phyloP scores from a whole-genome alignment of 2,797 vertebrate species.

The Tiaroga cobitis region DNA sequence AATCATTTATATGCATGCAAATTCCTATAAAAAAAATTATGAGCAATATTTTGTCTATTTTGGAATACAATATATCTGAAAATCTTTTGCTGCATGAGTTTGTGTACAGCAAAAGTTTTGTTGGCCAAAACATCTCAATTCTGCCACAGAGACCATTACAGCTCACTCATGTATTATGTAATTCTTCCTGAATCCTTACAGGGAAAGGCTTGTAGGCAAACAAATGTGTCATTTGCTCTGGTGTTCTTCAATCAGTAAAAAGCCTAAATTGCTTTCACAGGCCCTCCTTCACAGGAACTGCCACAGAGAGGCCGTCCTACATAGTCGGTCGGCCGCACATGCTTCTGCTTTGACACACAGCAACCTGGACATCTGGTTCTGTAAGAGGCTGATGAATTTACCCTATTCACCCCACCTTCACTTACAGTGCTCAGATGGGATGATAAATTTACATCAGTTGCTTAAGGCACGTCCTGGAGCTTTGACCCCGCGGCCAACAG shows the following conservation, averaged over 20 bases:
- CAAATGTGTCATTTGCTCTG: conserved; percentile 42
- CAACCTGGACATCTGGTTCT: conserved; percentile 59
- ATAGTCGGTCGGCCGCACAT: conserved; percentile 53
- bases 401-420: conserved; percentile 49
- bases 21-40: background rate
- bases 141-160: conserved; percentile 7
- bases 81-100: background rate
- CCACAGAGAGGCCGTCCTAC: conserved; percentile 44
- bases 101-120: background rate
- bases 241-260: conserved; percentile 41
- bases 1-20: background rate
- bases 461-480: conserved; percentile 67
- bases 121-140: conserved; percentile 16
- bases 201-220: conserved; percentile 35
- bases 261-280: conserved; percentile 56
- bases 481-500: conserved; percentile 72
- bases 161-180: background rate
- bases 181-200: conserved; percentile 32
- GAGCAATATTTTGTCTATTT: background rate
- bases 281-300: conserved; percentile 38
- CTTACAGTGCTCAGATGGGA: conserved; percentile 66
- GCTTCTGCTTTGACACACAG: conserved; percentile 62
- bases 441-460: conserved; percentile 71
- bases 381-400: conserved; percentile 52
- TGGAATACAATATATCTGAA: background rate